These are phyloP conservation scores for Ascidia mentula DNA, from an alignment of 23 tunicate genomes.

Conservation along the genomic window DNA sequence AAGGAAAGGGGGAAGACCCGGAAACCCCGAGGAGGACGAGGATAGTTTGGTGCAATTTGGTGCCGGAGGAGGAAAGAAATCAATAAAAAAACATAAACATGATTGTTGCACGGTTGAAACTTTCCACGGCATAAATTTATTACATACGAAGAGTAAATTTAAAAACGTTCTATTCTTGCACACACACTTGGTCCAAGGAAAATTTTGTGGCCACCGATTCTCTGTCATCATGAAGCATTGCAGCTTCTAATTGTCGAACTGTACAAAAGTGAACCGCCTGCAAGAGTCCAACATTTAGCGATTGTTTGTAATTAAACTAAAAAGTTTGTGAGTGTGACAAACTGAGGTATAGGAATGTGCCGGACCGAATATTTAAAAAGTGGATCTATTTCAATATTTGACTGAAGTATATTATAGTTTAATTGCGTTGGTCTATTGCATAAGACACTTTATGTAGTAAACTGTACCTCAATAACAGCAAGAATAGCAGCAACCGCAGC, in stretches of 20 bases:
- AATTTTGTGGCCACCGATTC: constrained; percentile 39
- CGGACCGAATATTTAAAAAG: too few relatives aligned
- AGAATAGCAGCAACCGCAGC: constrained; percentile 22
- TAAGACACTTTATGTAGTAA: neutral
- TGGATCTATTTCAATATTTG: too few relatives aligned
- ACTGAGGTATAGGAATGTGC: too few relatives aligned
- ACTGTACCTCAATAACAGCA: constrained; percentile 32
- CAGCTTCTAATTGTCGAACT: constrained; percentile 58
- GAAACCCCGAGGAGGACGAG: neutral
- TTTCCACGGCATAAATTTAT: too few relatives aligned
- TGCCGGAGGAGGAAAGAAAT: neutral
- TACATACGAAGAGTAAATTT: neutral
- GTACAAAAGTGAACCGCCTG: constrained; percentile 39
- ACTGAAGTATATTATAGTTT: too few relatives aligned
- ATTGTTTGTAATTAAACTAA: neutral
- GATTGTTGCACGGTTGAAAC: neutral
- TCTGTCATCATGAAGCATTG: constrained; percentile 16
- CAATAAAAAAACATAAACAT: neutral
- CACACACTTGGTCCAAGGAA: constrained; percentile 22
- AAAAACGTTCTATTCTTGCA: neutral
- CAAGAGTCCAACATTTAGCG: neutral
- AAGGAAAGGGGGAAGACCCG: neutral
- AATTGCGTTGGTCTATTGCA: too few relatives aligned
- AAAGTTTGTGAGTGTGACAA: too few relatives aligned
- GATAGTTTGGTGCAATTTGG: neutral